phyloP scores from a whole-genome alignment of 2,797 vertebrate genomes.

The Bryconaethiops microstoma region DNA sequence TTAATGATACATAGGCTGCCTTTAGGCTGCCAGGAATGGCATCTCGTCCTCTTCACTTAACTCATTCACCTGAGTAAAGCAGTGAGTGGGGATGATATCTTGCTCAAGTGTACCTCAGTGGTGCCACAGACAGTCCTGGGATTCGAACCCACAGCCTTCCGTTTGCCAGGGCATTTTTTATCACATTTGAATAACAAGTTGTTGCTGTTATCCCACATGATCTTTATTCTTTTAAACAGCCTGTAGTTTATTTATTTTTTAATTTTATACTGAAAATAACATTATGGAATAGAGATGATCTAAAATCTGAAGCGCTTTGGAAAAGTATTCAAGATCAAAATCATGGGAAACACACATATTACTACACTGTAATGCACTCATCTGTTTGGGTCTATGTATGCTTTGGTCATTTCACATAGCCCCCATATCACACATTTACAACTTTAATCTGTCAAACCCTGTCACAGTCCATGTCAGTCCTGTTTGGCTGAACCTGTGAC shows the following conservation, averaged over 20 bases:
- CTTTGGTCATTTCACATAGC: not conserved
- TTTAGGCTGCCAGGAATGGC: not conserved
- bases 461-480: not conserved
- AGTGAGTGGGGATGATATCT: too few relatives aligned
- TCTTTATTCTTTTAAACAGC: too few relatives aligned
- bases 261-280: not conserved
- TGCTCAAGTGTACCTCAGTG: too few relatives aligned
- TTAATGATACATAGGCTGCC: not conserved
- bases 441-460: not conserved
- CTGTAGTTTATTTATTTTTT: not conserved
- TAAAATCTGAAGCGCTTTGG: not conserved
- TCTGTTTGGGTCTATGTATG: not conserved
- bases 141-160: too few relatives aligned
- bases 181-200: too few relatives aligned
- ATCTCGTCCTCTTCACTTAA: too few relatives aligned
- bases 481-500: conserved; percentile 17
- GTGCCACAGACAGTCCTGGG: too few relatives aligned
- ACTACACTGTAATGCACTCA: not conserved
- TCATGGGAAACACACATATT: not conserved
- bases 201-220: too few relatives aligned
- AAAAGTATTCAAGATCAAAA: not conserved
- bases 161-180: too few relatives aligned
- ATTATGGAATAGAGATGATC: too few relatives aligned
- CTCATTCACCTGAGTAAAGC: too few relatives aligned
- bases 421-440: not conserved